These are phyloP conservation scores for Bambusicola thoracicus DNA, from an alignment of 2,113 vertebrate species.

Conservation along the genomic window DNA sequence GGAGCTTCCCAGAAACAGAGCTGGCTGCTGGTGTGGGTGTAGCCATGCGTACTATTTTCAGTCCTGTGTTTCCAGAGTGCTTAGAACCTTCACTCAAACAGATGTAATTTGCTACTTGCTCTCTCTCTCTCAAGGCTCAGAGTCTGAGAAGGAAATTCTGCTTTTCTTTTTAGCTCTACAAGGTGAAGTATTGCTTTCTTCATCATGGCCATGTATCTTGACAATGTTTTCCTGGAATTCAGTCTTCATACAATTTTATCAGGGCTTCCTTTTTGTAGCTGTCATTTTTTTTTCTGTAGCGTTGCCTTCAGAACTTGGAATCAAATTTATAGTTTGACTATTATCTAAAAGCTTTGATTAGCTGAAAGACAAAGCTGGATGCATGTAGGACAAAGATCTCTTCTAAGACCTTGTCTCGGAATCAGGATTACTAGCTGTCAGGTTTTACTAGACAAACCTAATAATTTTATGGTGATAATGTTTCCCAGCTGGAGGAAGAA, in stretches of 20 bases:
- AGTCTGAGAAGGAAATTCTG: not conserved
- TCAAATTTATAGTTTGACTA: not conserved
- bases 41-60: slow-evolving; percentile 26
- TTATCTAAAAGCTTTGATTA: slow-evolving; percentile 2
- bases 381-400: not conserved
- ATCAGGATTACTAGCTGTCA: slow-evolving; percentile 24
- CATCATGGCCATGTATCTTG: slow-evolving; percentile 5
- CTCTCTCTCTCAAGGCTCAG: not conserved
- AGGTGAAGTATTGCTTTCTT: slow-evolving; percentile 20
- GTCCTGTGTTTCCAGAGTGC: slow-evolving; percentile 20
- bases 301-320: not conserved
- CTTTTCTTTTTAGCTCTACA: slow-evolving; percentile 6
- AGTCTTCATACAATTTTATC: slow-evolving; percentile 14
- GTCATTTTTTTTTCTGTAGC: not conserved
- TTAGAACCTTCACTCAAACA: slow-evolving; percentile 27
- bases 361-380: not conserved
- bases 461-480: slow-evolving; percentile 10
- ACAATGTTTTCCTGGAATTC: not conserved
- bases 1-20: slow-evolving; percentile 33
- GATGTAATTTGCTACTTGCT: not conserved
- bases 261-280: not conserved
- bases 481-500: slow-evolving; percentile 31
- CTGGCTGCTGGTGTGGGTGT: not conserved
- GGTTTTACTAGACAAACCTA: slow-evolving; percentile 1
- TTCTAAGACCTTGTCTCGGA: not conserved